phyloP scores from a whole-genome alignment of 2,888 invertebrate species.

The Callosobruchus maculatus region DNA sequence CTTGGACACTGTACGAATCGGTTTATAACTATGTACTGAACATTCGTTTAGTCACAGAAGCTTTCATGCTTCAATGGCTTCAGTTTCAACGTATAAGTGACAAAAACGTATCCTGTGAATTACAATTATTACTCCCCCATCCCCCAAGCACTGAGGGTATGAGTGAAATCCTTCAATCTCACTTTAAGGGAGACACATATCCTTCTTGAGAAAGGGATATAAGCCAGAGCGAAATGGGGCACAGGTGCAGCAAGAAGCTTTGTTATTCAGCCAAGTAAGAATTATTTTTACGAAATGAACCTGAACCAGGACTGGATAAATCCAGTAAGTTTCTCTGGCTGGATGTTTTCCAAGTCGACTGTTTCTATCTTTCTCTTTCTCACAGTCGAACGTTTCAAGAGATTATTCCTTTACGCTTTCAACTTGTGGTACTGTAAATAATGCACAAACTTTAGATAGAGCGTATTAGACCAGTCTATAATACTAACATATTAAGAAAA shows the following conservation, averaged over 20 bases:
- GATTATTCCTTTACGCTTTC: constrained; percentile 24
- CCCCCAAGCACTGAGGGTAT: not conserved
- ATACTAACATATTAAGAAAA: not conserved
- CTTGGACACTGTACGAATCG: no score
- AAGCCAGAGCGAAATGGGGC: not conserved
- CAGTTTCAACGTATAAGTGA: no score
- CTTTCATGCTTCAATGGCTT: no score
- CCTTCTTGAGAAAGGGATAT: not conserved
- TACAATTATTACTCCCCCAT: no score
- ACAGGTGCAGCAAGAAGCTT: not conserved
- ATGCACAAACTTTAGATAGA: not conserved
- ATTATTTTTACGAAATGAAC: constrained; percentile 47
- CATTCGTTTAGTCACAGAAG: no score
- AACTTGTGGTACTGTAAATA: not conserved
- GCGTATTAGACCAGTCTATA: not conserved
- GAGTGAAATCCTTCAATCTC: not conserved
- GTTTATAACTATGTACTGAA: no score
- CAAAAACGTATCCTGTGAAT: no score
- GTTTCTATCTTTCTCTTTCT: constrained; percentile 4
- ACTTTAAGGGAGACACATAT: not conserved
- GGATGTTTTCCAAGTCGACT: constrained; percentile 30
- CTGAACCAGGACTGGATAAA: constrained; percentile 40
- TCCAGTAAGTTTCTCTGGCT: constrained; percentile 32
- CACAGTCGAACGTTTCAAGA: constrained; percentile 20
- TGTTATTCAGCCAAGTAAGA: not conserved